These are phyloP conservation scores for Idaea dimidiata DNA, from an alignment of 2,888 invertebrate genomes.

Conservation along the genomic window DNA sequence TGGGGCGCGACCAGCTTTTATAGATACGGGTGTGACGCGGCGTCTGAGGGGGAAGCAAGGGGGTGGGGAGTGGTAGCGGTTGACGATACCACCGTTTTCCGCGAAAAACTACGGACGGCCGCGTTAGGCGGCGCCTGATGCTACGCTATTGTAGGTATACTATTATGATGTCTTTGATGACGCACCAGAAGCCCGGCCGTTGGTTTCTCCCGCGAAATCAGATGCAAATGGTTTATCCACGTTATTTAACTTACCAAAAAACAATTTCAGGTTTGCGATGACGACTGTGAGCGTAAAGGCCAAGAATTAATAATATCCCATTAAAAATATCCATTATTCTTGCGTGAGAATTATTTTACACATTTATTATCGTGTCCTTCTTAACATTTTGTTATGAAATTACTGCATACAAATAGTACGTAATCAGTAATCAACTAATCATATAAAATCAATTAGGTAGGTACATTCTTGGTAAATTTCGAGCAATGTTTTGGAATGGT, in stretches of 20 bases:
- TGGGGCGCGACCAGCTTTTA: slow-evolving; percentile 72
- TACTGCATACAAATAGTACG: not conserved
- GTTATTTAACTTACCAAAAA: slow-evolving; percentile 31
- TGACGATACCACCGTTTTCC: slow-evolving; percentile 73
- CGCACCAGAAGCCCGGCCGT: slow-evolving; percentile 62
- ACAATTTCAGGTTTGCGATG: slow-evolving; percentile 28
- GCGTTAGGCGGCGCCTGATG: slow-evolving; percentile 48
- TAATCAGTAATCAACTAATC: too few species aligned
- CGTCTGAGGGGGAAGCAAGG: slow-evolving; percentile 40
- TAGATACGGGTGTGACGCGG: slow-evolving; percentile 69
- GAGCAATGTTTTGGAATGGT: not conserved
- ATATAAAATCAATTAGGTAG: not conserved
- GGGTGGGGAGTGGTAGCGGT: slow-evolving; percentile 38
- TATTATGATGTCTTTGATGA: slow-evolving; percentile 51
- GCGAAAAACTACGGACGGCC: slow-evolving; percentile 72
- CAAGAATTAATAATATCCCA: slow-evolving; percentile 11
- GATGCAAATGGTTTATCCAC: slow-evolving; percentile 30
- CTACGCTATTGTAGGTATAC: slow-evolving; percentile 48
- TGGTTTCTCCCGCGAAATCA: slow-evolving; percentile 55
- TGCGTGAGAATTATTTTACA: slow-evolving; percentile 20
- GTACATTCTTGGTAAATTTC: not conserved
- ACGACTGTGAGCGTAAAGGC: slow-evolving; percentile 50
- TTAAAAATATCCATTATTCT: slow-evolving; percentile 26
- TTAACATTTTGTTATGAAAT: slow-evolving; percentile 15
- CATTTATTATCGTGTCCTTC: slow-evolving; percentile 3